These are phyloP conservation scores for Drosophila borealis DNA, from an alignment of 2,888 invertebrate species.

Conservation along the genomic window DNA sequence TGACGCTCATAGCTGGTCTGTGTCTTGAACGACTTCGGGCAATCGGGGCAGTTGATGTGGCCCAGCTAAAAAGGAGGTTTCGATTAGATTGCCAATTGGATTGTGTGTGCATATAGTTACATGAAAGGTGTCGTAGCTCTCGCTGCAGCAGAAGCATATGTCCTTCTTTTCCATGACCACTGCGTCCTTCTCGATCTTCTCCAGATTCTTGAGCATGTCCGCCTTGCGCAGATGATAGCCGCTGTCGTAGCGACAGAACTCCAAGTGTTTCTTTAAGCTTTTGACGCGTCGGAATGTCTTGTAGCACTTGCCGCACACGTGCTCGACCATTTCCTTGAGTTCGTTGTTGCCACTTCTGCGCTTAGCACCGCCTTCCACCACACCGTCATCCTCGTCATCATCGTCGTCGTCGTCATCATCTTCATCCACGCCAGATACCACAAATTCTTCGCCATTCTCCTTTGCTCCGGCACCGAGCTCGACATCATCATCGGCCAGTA, in stretches of 20 bases:
- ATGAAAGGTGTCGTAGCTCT: conserved; percentile 84
- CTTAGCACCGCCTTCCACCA: conserved; percentile 14
- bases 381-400: conserved; percentile 59
- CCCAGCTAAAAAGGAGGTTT: conserved; percentile 76
- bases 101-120: conserved; percentile 61
- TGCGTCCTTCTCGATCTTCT: conserved; percentile 83
- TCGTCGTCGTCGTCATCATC: conserved; percentile 57
- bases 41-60: conserved; percentile 86
- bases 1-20: conserved; percentile 89
- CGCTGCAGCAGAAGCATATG: conserved; percentile 84
- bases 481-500: conserved; percentile 72
- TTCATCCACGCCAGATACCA: conserved; percentile 61
- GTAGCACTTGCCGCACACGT: conserved; percentile 84
- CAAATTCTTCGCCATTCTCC: conserved; percentile 55
- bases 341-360: conserved; percentile 38
- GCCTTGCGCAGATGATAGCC: conserved; percentile 80
- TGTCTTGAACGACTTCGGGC: conserved; percentile 90
- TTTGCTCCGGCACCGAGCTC: conserved; percentile 37
- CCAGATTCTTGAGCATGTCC: conserved; percentile 82
- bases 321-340: conserved; percentile 82
- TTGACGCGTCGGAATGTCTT: conserved; percentile 82
- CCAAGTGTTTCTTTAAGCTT: conserved; percentile 82
- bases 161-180: conserved; percentile 82
- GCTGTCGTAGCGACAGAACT: conserved; percentile 82
- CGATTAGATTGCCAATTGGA: background rate